These are phyloP conservation scores for Phrynocephalus vlangalii DNA, from an alignment of 2,797 vertebrate species.

Conservation along the genomic window DNA sequence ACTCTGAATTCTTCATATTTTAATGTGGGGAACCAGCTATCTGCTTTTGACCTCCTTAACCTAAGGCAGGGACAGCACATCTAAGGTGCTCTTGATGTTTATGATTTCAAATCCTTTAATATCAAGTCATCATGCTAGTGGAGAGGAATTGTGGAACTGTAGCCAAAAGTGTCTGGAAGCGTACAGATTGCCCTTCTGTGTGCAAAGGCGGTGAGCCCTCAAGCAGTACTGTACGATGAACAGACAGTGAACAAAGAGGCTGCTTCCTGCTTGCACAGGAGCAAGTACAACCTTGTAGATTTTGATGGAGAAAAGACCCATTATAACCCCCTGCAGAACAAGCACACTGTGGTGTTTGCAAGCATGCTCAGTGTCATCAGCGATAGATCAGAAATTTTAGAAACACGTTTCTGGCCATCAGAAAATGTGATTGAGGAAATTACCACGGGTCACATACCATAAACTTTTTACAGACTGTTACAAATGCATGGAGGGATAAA, in stretches of 20 bases:
- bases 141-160: neutral
- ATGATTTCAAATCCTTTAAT: neutral
- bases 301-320: neutral
- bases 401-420: neutral
- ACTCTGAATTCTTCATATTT: neutral
- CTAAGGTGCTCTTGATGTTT: neutral
- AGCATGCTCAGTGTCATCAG: neutral
- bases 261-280: neutral
- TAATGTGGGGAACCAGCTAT: neutral
- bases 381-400: neutral
- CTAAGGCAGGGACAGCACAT: neutral
- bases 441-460: neutral
- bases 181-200: neutral
- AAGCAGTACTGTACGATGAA: neutral
- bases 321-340: neutral
- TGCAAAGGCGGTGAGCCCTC: neutral
- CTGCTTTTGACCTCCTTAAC: neutral
- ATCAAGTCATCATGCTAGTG: neutral
- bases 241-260: neutral
- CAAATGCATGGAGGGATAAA: no score
- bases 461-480: no score
- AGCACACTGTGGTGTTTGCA: neutral
- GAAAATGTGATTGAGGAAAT: neutral
- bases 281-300: neutral
- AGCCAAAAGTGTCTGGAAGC: neutral